Evolutionary conservation across 2,797 vertebrate species (phyloP).

Genomic region (Eulemur rubriventer): DNA sequence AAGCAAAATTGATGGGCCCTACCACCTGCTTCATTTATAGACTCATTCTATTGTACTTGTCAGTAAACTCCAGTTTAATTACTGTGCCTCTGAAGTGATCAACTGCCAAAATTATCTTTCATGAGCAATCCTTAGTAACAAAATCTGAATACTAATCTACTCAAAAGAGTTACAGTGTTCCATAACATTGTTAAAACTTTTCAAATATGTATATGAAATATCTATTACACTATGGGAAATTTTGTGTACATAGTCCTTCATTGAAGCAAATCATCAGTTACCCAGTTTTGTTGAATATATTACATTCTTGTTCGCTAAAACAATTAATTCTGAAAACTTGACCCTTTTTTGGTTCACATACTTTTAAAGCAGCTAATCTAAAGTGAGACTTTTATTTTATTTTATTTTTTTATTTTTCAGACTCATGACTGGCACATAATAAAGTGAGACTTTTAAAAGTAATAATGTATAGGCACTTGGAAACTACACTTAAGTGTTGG

Average conservation of each 20-base stretch:
- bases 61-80: constrained; percentile 60
- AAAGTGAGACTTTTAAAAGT: constrained; percentile 4
- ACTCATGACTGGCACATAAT: not conserved
- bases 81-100: constrained; percentile 33
- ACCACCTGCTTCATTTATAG: constrained; percentile 14
- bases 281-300: constrained; percentile 27
- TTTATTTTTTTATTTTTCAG: too few relatives aligned
- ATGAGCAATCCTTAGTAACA: not conserved
- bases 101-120: constrained; percentile 50
- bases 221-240: not conserved
- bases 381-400: not conserved
- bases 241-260: constrained; percentile 11
- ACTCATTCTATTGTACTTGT: constrained; percentile 42
- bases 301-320: constrained; percentile 65
- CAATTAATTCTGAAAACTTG: constrained; percentile 41
- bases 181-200: constrained; percentile 44
- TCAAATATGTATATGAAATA: not conserved
- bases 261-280: constrained; percentile 11
- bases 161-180: constrained; percentile 47
- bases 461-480: not conserved
- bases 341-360: not conserved
- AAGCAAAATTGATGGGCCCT: constrained; percentile 20
- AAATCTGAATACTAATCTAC: constrained; percentile 32
- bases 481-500: constrained; percentile 44
- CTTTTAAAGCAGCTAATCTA: constrained; percentile 41